phyloP scores from a whole-genome alignment of 35 echinoderm and acorn worm species.

The Lytechinus variegatus region DNA sequence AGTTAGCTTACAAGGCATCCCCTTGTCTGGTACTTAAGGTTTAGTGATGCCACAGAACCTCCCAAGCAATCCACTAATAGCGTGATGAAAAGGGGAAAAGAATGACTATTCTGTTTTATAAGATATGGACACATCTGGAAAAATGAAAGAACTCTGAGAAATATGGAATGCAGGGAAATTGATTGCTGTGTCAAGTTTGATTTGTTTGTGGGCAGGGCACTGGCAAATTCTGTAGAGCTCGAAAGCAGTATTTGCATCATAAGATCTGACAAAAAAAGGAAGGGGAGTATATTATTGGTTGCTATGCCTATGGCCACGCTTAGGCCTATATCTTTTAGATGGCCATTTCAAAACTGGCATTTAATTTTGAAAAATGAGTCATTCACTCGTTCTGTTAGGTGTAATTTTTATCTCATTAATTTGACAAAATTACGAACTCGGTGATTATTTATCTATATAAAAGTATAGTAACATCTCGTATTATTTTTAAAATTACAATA shows the following conservation, averaged over 20 bases:
- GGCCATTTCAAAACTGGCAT: background rate
- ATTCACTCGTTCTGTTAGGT: too few species aligned
- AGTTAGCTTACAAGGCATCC: background rate
- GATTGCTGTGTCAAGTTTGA: background rate
- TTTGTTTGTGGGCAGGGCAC: background rate
- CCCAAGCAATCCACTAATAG: background rate
- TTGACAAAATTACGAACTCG: too few species aligned
- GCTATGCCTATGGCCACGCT: background rate
- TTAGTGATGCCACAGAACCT: background rate
- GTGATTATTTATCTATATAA: too few species aligned
- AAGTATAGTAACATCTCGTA: too few species aligned
- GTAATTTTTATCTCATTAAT: too few species aligned
- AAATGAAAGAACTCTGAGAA: background rate
- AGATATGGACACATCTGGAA: background rate
- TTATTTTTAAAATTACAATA: too few species aligned
- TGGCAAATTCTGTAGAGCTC: background rate
- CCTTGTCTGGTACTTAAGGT: background rate
- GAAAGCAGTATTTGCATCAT: background rate
- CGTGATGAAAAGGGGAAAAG: slow-evolving; percentile 1
- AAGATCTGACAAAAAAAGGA: background rate
- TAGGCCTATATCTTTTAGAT: background rate
- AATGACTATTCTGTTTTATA: background rate
- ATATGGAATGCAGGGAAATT: slow-evolving; percentile 11
- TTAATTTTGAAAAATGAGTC: too few species aligned
- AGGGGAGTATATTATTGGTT: background rate